These are phyloP conservation scores for Acanthopagrus latus DNA, from an alignment of 2,797 vertebrate species.

Conservation along the genomic window DNA sequence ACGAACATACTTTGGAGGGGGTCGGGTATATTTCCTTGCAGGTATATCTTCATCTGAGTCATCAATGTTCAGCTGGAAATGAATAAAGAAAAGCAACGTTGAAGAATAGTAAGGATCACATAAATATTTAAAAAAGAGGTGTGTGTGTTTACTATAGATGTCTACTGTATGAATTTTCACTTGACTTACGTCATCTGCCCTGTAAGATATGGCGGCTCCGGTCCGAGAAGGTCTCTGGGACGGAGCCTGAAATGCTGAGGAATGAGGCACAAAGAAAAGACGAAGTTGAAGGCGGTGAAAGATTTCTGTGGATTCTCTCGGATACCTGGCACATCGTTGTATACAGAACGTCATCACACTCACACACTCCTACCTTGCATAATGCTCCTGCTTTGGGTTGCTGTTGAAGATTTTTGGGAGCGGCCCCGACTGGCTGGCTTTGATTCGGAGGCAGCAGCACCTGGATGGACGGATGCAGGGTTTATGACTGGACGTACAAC, in stretches of 20 bases:
- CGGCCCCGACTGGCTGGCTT: conserved; percentile 75
- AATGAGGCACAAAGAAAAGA: background rate
- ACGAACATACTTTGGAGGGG: conserved; percentile 57
- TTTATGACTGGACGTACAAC: background rate
- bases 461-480: conserved; percentile 49
- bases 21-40: conserved; percentile 40
- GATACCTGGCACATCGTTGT: background rate
- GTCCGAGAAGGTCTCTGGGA: conserved; percentile 58
- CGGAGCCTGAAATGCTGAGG: conserved; percentile 72
- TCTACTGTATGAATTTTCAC: background rate
- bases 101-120: background rate
- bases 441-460: conserved; percentile 70
- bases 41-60: conserved; percentile 80
- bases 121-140: background rate
- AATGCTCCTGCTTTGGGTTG: conserved; percentile 79
- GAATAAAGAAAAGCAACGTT: conserved; percentile 21
- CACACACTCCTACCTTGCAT: conserved; percentile 75
- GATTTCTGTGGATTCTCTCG: background rate
- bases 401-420: conserved; percentile 69
- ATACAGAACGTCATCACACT: background rate
- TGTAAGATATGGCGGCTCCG: conserved; percentile 41
- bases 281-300: background rate
- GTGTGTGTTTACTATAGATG: background rate
- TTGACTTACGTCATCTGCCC: conserved; percentile 67
- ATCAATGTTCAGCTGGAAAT: conserved; percentile 72